These are phyloP conservation scores for Papilio machaon DNA, from an alignment of 1,140 invertebrate species.

Conservation along the genomic window DNA sequence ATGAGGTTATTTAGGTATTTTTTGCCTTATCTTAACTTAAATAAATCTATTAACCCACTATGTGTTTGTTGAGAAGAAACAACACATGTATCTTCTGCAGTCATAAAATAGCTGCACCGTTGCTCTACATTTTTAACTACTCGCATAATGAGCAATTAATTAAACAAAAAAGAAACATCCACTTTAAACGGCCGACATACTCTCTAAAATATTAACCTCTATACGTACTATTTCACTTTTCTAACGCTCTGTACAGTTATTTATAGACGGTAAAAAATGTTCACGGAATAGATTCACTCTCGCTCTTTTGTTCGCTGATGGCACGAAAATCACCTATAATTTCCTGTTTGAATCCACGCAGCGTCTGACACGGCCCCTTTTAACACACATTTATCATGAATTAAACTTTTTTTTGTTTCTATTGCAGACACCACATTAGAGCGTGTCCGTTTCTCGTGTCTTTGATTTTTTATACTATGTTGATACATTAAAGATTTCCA, in stretches of 20 bases:
- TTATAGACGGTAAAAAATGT: conserved; percentile 46
- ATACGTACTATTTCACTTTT: conserved; percentile 11
- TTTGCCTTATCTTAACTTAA: background rate
- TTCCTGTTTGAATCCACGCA: conserved; percentile 63
- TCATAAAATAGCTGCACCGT: background rate
- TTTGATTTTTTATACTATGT: conserved; percentile 23
- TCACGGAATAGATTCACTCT: conserved; percentile 62
- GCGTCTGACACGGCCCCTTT: conserved; percentile 47
- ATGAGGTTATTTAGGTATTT: background rate
- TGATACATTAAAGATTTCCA: conserved; percentile 5
- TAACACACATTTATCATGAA: conserved; percentile 61
- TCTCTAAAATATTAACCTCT: conserved; percentile 28
- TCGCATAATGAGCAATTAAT: background rate
- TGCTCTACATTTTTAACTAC: background rate
- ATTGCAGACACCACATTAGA: conserved; percentile 15
- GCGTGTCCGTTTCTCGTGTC: conserved; percentile 18
- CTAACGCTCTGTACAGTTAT: conserved; percentile 37
- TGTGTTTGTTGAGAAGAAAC: background rate
- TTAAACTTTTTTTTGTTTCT: conserved; percentile 53
- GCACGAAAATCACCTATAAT: conserved; percentile 63
- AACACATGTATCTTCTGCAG: background rate
- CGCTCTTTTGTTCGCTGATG: conserved; percentile 65
- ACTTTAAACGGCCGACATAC: background rate
- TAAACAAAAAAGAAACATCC: background rate
- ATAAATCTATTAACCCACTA: background rate